phyloP scores from a whole-genome alignment of 2,797 vertebrate species.

The Chiroxiphia lanceolata region DNA sequence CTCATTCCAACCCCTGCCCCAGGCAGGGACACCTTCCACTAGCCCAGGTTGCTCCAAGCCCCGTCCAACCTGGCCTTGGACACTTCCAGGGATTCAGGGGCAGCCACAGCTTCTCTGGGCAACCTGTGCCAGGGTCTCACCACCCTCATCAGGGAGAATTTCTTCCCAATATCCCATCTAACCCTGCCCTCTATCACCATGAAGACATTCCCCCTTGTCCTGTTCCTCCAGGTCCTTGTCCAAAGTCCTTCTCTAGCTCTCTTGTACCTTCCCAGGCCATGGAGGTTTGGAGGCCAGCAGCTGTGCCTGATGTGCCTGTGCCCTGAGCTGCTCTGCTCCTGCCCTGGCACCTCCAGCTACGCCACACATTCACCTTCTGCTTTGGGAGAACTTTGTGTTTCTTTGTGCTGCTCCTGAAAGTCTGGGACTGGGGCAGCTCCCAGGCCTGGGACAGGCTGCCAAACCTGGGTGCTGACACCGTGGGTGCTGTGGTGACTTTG shows the following conservation, averaged over 20 bases:
- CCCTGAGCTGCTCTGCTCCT: neutral
- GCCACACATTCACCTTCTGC: neutral
- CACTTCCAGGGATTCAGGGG: neutral
- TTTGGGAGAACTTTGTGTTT: neutral
- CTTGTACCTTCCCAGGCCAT: no score
- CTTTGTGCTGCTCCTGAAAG: neutral
- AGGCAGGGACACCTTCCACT: neutral
- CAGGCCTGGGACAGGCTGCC: neutral
- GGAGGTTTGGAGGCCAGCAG: neutral
- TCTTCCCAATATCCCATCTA: fast-evolving
- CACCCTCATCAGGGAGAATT: neutral
- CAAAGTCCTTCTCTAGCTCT: no score
- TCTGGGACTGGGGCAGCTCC: neutral
- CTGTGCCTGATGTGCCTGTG: fast-evolving
- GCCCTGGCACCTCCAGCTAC: neutral
- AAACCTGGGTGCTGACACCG: neutral
- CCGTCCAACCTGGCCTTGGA: fast-evolving
- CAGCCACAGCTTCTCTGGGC: neutral
- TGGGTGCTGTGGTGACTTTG: fast-evolving
- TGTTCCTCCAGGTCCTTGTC: neutral
- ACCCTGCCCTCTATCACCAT: neutral
- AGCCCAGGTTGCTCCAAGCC: fast-evolving
- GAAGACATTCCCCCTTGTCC: neutral
- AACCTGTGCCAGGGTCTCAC: fast-evolving
- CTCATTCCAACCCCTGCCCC: no score